Conservation (phyloP, 2,797 vertebrate species). For the Moxostoma hubbsi region DNA sequence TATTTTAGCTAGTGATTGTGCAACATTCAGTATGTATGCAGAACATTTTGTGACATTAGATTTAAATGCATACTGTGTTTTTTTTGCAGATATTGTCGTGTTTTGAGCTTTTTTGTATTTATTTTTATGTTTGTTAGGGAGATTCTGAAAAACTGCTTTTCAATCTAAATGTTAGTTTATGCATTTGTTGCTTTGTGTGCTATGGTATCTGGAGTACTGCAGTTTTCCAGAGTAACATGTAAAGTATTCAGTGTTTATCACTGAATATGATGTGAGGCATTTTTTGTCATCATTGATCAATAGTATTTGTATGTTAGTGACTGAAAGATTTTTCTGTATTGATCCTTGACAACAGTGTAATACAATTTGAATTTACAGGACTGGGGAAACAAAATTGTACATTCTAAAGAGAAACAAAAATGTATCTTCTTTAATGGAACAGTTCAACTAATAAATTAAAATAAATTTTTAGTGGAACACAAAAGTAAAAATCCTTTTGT, state of each 20-base stretch:
- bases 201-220: neutral
- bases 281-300: neutral
- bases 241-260: neutral
- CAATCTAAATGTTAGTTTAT: neutral
- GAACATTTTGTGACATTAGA: too few species aligned
- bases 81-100: neutral
- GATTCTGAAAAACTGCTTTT: neutral
- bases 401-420: too few species aligned
- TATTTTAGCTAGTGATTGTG: too few species aligned
- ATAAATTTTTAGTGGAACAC: too few species aligned
- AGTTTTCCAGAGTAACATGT: neutral
- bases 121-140: neutral
- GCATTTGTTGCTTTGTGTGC: neutral
- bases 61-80: neutral
- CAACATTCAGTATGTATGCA: neutral
- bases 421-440: too few species aligned
- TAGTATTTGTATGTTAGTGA: neutral
- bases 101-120: neutral
- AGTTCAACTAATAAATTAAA: too few species aligned
- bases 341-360: too few species aligned
- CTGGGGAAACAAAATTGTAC: too few species aligned
- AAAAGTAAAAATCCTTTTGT: too few species aligned
- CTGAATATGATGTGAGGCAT: neutral
- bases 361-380: too few species aligned
- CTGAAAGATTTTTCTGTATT: neutral